Percentiles rank a stretch among this genome's conserved stretches.
phyloP scores from a whole-genome alignment of 2,888 invertebrate genomes.

The Watsonalla binaria region DNA sequence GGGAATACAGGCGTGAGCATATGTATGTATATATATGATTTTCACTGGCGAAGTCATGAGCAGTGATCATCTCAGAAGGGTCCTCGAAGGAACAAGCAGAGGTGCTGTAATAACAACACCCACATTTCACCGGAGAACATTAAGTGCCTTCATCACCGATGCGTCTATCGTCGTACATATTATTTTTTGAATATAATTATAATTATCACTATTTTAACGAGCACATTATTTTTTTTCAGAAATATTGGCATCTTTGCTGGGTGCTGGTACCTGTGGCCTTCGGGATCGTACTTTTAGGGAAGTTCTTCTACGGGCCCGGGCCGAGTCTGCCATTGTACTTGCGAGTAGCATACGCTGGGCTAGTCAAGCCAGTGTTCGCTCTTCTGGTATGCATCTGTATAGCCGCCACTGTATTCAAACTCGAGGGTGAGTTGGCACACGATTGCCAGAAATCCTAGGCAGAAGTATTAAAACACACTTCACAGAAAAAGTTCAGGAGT shows the following conservation, averaged over 20 bases:
- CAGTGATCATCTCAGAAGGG: no score
- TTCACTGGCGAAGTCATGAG: no score
- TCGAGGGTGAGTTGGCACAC: conserved; percentile 37
- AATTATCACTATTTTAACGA: no score
- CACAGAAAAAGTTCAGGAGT: no score
- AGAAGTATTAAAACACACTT: not conserved
- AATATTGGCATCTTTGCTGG: conserved; percentile 31
- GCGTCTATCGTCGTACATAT: no score
- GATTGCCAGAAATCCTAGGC: not conserved
- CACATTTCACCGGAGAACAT: no score
- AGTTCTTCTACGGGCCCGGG: conserved; percentile 31
- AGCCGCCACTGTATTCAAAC: conserved; percentile 28
- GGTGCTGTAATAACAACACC: no score
- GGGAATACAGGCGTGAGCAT: no score
- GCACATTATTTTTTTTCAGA: conserved; percentile 23
- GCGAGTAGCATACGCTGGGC: conserved; percentile 23
- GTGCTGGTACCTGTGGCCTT: conserved; percentile 18
- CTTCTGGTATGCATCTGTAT: conserved; percentile 14
- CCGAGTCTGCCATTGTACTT: conserved; percentile 12
- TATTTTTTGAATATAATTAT: no score
- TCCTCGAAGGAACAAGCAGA: no score
- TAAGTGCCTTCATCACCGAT: no score
- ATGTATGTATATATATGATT: no score
- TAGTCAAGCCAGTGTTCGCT: conserved; percentile 32
- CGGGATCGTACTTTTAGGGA: conserved; percentile 16